Percentiles rank a stretch among this genome's conserved stretches.
These are phyloP conservation scores for Drosophila tani DNA, from an alignment of 1,140 invertebrate genomes.

Conservation along the genomic window DNA sequence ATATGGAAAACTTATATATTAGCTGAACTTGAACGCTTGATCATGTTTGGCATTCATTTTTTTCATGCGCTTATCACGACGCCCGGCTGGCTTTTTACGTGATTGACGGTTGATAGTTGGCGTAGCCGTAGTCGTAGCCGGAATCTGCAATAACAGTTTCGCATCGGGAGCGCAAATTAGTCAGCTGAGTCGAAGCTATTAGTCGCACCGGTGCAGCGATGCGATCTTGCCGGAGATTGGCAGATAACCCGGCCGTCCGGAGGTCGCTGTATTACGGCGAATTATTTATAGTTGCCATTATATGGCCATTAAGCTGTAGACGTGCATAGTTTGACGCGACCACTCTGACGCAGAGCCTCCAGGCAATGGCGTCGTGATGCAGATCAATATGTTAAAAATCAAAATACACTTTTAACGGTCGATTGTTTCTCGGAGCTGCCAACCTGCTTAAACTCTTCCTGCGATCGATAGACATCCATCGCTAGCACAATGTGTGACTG, in stretches of 20 bases:
- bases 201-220: conserved; percentile 29
- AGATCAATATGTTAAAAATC: conserved; percentile 7
- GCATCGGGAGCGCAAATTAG: conserved; percentile 37
- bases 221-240: conserved; percentile 17
- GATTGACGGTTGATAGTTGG: conserved; percentile 47
- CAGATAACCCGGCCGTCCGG: conserved; percentile 50
- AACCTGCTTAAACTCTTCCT: background rate
- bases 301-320: conserved; percentile 30
- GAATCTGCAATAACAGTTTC: conserved; percentile 50
- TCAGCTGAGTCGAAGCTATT: conserved; percentile 37
- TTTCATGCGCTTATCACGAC: conserved; percentile 70
- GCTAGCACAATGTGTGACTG: conserved; percentile 1
- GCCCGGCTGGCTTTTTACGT: conserved; percentile 53
- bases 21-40: conserved; percentile 65
- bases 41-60: conserved; percentile 61
- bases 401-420: conserved; percentile 34
- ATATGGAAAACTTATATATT: conserved; percentile 34
- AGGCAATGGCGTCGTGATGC: conserved; percentile 29
- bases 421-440: background rate
- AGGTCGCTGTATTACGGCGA: conserved; percentile 31
- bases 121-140: conserved; percentile 17
- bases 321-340: conserved; percentile 49
- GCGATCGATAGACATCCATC: conserved; percentile 11
- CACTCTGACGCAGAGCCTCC: conserved; percentile 27
- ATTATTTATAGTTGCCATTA: conserved; percentile 37